Evolutionary conservation across 23 tunicate species (phyloP).

Genomic region (Halocynthia aurantium): DNA sequence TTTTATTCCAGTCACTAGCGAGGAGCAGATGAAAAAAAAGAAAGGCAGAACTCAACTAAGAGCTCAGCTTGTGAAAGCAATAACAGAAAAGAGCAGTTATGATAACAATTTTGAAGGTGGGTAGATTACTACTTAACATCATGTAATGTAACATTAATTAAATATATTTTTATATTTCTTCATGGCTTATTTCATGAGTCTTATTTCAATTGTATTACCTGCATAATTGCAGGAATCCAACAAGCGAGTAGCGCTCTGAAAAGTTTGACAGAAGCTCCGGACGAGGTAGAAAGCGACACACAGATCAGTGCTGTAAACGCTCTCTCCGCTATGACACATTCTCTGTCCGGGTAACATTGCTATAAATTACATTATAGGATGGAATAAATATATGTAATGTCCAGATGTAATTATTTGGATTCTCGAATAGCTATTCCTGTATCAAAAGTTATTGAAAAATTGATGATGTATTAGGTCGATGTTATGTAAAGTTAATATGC

Average conservation of each 20-base stretch:
- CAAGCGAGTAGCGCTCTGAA: slow-evolving; percentile 65
- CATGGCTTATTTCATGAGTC: background rate
- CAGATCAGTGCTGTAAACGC: slow-evolving; percentile 52
- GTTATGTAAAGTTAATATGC: background rate
- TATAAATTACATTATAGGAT: background rate
- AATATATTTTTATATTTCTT: background rate
- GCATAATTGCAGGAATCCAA: slow-evolving; percentile 32
- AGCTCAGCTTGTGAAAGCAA: slow-evolving; percentile 38
- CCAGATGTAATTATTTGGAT: background rate
- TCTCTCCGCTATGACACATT: slow-evolving; percentile 29
- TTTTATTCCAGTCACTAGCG: background rate
- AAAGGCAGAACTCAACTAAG: slow-evolving; percentile 19
- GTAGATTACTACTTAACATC: background rate
- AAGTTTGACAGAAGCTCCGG: slow-evolving; percentile 42
- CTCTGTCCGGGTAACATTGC: slow-evolving; percentile 24
- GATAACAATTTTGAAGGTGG: slow-evolving; percentile 72
- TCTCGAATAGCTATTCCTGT: background rate
- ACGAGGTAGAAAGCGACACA: slow-evolving; percentile 48
- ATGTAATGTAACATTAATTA: background rate
- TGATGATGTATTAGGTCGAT: background rate
- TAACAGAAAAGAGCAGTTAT: slow-evolving; percentile 33
- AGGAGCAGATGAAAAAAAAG: background rate
- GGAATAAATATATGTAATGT: too few relatives aligned
- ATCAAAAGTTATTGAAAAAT: background rate
- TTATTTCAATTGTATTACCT: background rate